phyloP scores from a whole-genome alignment of 2,888 invertebrate species.

The Nebria brevicollis region DNA sequence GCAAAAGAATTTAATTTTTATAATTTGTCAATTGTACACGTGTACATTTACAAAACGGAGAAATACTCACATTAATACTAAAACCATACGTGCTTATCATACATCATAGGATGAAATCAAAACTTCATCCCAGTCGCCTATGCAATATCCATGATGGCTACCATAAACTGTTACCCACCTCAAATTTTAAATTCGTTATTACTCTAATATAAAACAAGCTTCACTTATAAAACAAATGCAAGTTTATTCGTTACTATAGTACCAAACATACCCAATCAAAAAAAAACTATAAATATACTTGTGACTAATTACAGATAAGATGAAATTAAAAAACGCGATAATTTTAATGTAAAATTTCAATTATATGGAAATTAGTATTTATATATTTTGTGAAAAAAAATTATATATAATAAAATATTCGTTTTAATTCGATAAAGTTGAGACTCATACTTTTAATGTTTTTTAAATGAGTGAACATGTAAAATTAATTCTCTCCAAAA shows the following conservation, averaged over 20 bases:
- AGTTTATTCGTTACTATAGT: background rate
- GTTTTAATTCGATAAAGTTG: background rate
- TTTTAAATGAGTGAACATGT: constrained; percentile 26
- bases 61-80: background rate
- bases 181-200: background rate
- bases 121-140: background rate
- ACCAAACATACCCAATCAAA: background rate
- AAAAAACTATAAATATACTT: background rate
- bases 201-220: background rate
- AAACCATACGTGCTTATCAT: constrained; percentile 1
- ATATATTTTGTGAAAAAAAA: background rate
- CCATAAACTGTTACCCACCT: background rate
- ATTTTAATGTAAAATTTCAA: too few relatives aligned
- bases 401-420: constrained; percentile 4
- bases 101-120: background rate
- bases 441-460: constrained; percentile 17
- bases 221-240: background rate
- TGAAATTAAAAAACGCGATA: background rate
- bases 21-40: constrained; percentile 43
- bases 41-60: constrained; percentile 7
- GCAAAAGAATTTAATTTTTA: constrained; percentile 44
- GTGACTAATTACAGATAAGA: background rate
- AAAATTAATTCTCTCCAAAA: constrained; percentile 40
- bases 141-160: background rate
- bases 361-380: too few relatives aligned